Percentiles rank a stretch among this genome's conserved stretches.
Conservation (phyloP, 2,888 invertebrate species). For the Apoderus coryli region DNA sequence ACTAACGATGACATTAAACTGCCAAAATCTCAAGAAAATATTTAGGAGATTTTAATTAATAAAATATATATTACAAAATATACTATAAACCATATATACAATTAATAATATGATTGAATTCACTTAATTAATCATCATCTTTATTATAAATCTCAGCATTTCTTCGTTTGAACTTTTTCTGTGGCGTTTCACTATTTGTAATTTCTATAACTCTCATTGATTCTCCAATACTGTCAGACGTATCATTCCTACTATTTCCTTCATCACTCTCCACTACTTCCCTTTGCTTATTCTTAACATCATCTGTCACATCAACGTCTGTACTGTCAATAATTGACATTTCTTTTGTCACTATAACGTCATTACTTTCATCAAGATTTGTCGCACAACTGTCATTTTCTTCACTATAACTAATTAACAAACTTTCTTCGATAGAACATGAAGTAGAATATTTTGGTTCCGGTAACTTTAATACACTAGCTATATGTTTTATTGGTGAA, state of each 20-base stretch:
- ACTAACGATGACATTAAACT: too few species aligned
- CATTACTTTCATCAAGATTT: background rate
- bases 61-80: too few species aligned
- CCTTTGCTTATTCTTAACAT: constrained; percentile 5
- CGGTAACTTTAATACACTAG: constrained; percentile 9
- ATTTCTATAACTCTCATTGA: constrained; percentile 4
- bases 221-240: constrained; percentile 7
- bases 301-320: background rate
- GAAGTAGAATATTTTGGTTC: constrained; percentile 12
- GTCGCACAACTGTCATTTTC: constrained; percentile 7
- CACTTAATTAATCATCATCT: constrained; percentile 11
- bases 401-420: constrained; percentile 19
- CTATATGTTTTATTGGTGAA: constrained; percentile 5
- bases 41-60: too few species aligned
- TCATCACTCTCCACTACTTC: constrained; percentile 3
- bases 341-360: too few species aligned
- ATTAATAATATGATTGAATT: too few species aligned
- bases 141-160: constrained; percentile 30
- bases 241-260: constrained; percentile 7
- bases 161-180: constrained; percentile 33
- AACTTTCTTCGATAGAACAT: constrained; percentile 10
- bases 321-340: too few species aligned
- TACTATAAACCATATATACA: too few species aligned
- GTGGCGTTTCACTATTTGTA: constrained; percentile 11
- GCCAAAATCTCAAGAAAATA: too few species aligned